Base-by-base conservation (phyloP, 1,140 invertebrate species). In the Caenorhabditis latens region DNA sequence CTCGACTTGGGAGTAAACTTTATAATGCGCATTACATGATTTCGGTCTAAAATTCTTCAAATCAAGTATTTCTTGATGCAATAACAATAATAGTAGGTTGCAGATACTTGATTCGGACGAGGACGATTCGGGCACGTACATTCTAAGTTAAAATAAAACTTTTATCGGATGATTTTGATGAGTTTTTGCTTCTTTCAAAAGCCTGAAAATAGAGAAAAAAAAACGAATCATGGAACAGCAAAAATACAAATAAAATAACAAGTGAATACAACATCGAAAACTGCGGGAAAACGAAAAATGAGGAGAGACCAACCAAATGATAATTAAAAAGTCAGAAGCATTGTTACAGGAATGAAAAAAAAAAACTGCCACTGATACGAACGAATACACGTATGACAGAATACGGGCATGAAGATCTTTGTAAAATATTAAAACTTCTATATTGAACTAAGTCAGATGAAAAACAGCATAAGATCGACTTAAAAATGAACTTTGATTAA, bases 171-270 rank as follows among this genome's bases (percentile, higher is more conserved):
- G 16, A n/a, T 32, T 32, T 14, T 63, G 24, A 13, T 11, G 14
- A 63, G 8, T 32, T 32, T 63, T 21, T 13, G n/a, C 7, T 63
- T 40, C 24, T 19, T 58, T 58, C n/a, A 16, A 21, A 21, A 40
- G 16, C 50, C 50, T 53, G 16, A 53, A 53, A 11, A 53, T 53
- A 21, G 11, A 24, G n/a, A 40, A 63, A 63, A 32, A 32, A 11
- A 21, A 32, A 21, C n/a, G 21, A 24, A 63, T 63, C 24, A 63
- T 63, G 61, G 61, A 63, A 63, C 61, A 63, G 61, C 11, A 63
- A 24, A 9, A 63, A 63, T 63, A 63, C 61, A 63, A 24, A 63
- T 63, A 63, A 11, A 32, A 63, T 24, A 63, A 63, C 61, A 63
- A 63, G 24, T 63, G 61, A 40, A 40, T 9, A 21, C 3, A 63